phyloP scores from a whole-genome alignment of 2,888 invertebrate species.

The Lasioglossum vierecki region DNA sequence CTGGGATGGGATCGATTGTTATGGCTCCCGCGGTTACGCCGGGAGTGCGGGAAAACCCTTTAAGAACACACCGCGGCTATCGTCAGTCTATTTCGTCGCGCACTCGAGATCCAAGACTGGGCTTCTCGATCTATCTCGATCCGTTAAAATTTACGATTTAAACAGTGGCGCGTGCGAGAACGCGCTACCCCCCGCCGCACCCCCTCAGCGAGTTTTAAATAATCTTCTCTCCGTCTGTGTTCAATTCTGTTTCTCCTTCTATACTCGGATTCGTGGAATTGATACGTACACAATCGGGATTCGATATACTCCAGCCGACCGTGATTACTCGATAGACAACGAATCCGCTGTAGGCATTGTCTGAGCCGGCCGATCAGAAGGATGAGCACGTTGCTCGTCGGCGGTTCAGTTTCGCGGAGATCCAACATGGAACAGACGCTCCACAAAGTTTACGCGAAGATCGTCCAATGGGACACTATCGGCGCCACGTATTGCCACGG shows the following conservation, averaged over 20 bases:
- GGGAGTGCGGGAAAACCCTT: constrained; percentile 5
- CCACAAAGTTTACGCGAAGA: constrained; percentile 15
- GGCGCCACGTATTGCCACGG: not conserved
- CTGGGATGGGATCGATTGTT: constrained; percentile 46
- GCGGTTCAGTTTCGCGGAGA: not conserved
- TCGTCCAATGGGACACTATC: constrained; percentile 10
- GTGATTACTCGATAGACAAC: not conserved
- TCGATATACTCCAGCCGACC: not conserved
- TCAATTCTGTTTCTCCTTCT: constrained; percentile 6
- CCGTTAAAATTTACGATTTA: constrained; percentile 18
- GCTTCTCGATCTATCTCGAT: not conserved
- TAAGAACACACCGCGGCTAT: not conserved
- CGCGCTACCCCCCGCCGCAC: not conserved
- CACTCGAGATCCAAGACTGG: not conserved
- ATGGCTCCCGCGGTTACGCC: constrained; percentile 15
- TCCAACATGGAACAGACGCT: constrained; percentile 8
- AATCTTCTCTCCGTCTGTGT: constrained; percentile 33
- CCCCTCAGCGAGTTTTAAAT: constrained; percentile 34
- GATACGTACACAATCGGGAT: not conserved
- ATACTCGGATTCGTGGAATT: constrained; percentile 37
- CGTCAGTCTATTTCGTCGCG: constrained; percentile 32
- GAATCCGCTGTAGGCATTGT: not conserved
- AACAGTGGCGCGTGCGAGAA: constrained; percentile 1
- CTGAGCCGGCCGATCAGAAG: not conserved
- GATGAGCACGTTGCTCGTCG: not conserved